A percentile compares a stretch with the other conserved stretches of the same genome.
phyloP scores from a whole-genome alignment of 2,888 invertebrate genomes.

The Ceraclea dissimilis region DNA sequence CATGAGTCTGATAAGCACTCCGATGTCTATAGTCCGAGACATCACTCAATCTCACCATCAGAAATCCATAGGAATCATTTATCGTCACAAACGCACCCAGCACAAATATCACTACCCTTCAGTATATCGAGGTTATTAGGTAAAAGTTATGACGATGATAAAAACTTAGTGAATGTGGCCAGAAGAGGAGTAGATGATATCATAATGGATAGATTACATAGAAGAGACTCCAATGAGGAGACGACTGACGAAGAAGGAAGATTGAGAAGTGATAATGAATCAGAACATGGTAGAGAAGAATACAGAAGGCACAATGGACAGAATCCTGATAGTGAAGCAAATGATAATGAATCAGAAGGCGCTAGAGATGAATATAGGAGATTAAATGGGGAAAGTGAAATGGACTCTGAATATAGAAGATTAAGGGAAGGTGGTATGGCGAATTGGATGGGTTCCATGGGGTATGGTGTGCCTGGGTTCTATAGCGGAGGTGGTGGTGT shows the following conservation, averaged over 20 bases:
- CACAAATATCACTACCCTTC: slow-evolving; percentile 58
- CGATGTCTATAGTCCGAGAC: slow-evolving; percentile 43
- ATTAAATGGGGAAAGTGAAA: slow-evolving; percentile 13
- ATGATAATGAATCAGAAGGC: slow-evolving; percentile 42
- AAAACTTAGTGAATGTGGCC: slow-evolving; percentile 27
- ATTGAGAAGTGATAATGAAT: slow-evolving; percentile 43
- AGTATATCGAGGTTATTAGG: slow-evolving; percentile 75
- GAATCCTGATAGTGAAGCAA: slow-evolving; percentile 14
- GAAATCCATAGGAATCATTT: slow-evolving; percentile 37
- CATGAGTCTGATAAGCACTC: slow-evolving; percentile 50
- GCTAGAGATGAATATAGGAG: slow-evolving; percentile 34
- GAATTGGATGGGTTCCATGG: slow-evolving; percentile 30
- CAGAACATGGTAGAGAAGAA: slow-evolving; percentile 42
- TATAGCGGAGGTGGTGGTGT: slow-evolving; percentile 62
- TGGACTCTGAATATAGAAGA: slow-evolving; percentile 29
- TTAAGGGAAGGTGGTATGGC: slow-evolving; percentile 25
- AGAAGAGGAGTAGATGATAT: slow-evolving; percentile 35
- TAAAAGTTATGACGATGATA: slow-evolving; percentile 60
- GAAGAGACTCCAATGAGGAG: slow-evolving; percentile 41
- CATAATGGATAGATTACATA: slow-evolving; percentile 30
- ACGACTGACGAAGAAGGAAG: slow-evolving; percentile 25
- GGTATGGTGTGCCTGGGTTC: slow-evolving; percentile 37
- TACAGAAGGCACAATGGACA: slow-evolving; percentile 16
- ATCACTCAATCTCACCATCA: slow-evolving; percentile 41
- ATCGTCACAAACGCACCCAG: slow-evolving; percentile 44